A percentile compares a stretch with the other conserved stretches of the same genome.
These are phyloP conservation scores for Hiodon tergisus DNA, from an alignment of 2,113 vertebrate species.

Conservation along the genomic window DNA sequence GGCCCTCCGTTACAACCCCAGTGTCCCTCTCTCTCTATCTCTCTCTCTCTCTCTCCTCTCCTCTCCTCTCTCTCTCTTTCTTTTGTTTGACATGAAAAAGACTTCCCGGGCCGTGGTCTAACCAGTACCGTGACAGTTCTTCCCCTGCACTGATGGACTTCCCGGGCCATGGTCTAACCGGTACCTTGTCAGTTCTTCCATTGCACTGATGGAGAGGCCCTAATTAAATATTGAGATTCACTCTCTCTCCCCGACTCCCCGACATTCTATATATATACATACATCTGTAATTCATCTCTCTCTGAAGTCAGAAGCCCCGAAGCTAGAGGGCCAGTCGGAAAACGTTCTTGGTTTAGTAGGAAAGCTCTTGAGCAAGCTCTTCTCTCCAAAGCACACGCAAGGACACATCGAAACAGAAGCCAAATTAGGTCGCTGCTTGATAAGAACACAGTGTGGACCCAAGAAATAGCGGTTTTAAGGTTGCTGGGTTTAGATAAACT, in stretches of 20 bases:
- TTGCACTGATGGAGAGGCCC: conserved; percentile 20
- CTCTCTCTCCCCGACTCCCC: conserved; percentile 26
- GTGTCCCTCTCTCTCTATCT: conserved; percentile 13
- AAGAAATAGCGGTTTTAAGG: background rate
- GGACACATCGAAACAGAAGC: background rate
- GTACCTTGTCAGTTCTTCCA: conserved; percentile 35
- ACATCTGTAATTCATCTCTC: conserved; percentile 50
- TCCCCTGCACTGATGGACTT: conserved; percentile 27
- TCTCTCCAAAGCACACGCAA: background rate
- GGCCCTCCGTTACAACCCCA: conserved; percentile 7
- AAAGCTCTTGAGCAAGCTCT: background rate
- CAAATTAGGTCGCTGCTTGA: background rate
- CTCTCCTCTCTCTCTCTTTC: conserved; percentile 29
- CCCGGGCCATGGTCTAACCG: background rate
- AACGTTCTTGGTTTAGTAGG: conserved; percentile 20
- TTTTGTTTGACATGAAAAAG: conserved; percentile 8
- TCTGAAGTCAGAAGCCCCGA: conserved; percentile 33
- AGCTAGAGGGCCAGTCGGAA: conserved; percentile 17
- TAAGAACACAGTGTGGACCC: background rate
- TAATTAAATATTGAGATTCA: conserved; percentile 40
- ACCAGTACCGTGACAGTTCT: conserved; percentile 18
- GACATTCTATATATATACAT: conserved; percentile 47
- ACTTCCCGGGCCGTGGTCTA: too few species aligned
- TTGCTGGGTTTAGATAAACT: background rate
- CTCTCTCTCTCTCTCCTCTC: conserved; percentile 13